These are phyloP conservation scores for Ormyrus rosae DNA, from an alignment of 2,888 invertebrate species.

Conservation along the genomic window DNA sequence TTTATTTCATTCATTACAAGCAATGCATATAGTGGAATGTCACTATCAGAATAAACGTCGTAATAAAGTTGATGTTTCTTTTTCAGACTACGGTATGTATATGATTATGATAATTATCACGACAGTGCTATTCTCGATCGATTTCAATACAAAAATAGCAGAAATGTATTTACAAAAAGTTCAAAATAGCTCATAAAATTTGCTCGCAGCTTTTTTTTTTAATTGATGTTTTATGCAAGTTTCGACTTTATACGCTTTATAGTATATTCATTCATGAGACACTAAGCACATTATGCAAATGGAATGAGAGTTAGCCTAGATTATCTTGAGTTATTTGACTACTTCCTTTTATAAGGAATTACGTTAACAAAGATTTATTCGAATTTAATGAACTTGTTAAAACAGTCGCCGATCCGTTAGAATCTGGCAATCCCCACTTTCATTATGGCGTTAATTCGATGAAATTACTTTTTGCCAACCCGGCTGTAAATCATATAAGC, in stretches of 20 bases:
- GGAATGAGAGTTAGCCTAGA: conserved; percentile 16
- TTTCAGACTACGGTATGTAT: not conserved
- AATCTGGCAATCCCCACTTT: not conserved
- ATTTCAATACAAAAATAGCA: not conserved
- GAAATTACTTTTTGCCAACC: no score
- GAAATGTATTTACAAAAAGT: no score
- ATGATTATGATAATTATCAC: not conserved
- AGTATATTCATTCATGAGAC: conserved; percentile 10
- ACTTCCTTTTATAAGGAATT: conserved; percentile 13
- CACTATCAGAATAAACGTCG: no score
- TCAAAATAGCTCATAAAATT: not conserved
- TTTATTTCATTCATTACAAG: no score
- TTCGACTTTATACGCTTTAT: conserved; percentile 11
- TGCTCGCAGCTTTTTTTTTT: not conserved
- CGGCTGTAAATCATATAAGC: no score
- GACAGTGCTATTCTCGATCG: not conserved
- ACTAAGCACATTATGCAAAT: conserved; percentile 35
- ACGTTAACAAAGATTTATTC: conserved; percentile 23
- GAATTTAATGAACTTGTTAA: conserved; percentile 16
- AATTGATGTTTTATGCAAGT: not conserved
- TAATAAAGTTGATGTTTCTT: not conserved
- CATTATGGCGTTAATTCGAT: no score
- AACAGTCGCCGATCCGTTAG: not conserved
- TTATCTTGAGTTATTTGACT: conserved; percentile 12
- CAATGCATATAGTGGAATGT: no score